Base-by-base conservation (phyloP, 2,888 invertebrate genomes). In the Oligia latruncula region DNA sequence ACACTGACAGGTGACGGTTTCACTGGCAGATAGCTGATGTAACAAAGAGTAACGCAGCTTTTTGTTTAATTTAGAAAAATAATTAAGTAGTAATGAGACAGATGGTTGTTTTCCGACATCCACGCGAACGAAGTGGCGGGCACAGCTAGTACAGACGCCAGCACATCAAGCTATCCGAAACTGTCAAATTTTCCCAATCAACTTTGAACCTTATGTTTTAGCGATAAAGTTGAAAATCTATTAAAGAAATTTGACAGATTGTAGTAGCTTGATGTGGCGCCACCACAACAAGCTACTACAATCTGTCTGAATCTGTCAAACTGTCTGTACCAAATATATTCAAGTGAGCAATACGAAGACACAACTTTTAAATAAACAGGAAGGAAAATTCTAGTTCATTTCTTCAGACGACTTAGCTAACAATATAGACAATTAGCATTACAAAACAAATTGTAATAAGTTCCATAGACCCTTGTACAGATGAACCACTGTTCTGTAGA, bases 401-500 rank as follows among this genome's bases (percentile, higher is more conserved):
- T 40, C 29, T 74, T 11, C 35, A 49, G 46, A 46, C 60, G 23
- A 5, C 4, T 43, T 49, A 71, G 9, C 17, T 40, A 17, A 74
- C 55, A 83, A 71, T 75, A 73, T 29, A 17, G 0, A 58, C 8
- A 68, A 78, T 89, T 85, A 77, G 29, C 88, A 87, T 89, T 23
- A 79, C 85, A 88, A 89, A 71, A 65, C 29, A 5, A 49, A 62
- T 75, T 82, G 68, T 71, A 79, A 79, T 60, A 73, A 64, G 43
- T 64, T 9, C n/a, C 40, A 40, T 20, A 35, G 52, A 20, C 8
- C 20, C 23, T 13, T 55, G 71, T 70, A 70, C 84, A 17, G 88
- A 89, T 89, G 85, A 80, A 71, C 88, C 23, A 1, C 20, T 71
- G 67, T 73, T 35, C 49, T 15, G 13, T 1, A 74, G 88, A 89